These are phyloP conservation scores for Procavia capensis DNA, from an alignment of 2,113 vertebrate species.

Conservation along the genomic window DNA sequence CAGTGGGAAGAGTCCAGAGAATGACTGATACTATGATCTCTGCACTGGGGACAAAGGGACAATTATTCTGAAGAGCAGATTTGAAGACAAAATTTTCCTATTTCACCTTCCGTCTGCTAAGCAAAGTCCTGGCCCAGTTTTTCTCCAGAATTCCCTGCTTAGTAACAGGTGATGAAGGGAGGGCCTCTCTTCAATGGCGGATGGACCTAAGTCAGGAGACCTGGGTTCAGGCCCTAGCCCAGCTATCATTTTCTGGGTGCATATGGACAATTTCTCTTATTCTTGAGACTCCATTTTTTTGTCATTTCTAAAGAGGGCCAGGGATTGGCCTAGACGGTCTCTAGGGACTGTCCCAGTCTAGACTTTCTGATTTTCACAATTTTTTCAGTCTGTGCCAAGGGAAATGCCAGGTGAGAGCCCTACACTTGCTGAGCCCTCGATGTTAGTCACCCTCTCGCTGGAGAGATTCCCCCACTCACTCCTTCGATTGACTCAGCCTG, in stretches of 20 bases:
- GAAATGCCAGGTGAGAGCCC: not conserved
- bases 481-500: not conserved
- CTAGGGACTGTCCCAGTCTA: not conserved
- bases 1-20: accelerated
- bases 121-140: not conserved
- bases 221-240: not conserved
- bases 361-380: not conserved
- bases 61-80: not conserved
- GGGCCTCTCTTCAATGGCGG: too few relatives aligned
- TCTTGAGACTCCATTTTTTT: not conserved
- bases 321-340: not conserved
- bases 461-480: not conserved
- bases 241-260: too few relatives aligned
- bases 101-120: not conserved
- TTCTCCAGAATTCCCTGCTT: not conserved
- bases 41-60: not conserved
- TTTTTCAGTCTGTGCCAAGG: accelerated
- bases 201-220: not conserved
- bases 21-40: not conserved
- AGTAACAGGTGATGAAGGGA: too few relatives aligned
- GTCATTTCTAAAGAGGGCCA: not conserved
- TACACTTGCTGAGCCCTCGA: too few relatives aligned
- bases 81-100: not conserved
- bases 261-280: not conserved
- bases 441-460: accelerated